phyloP scores from a whole-genome alignment of 1,140 invertebrate genomes.

The Cepaea nemoralis region DNA sequence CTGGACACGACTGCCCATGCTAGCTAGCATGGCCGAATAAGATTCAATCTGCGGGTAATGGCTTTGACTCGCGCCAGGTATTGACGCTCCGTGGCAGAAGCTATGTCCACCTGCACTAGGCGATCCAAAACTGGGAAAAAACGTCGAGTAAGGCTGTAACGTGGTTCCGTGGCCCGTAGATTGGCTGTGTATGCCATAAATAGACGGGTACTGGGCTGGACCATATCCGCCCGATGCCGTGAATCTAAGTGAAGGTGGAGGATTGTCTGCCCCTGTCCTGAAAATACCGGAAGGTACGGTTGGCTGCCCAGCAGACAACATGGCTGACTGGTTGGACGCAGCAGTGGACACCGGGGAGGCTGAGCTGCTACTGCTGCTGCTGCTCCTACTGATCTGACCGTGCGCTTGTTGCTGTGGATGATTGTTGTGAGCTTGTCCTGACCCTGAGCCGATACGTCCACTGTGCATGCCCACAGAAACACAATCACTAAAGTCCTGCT shows the following conservation, averaged over 20 bases:
- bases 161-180: slow-evolving; percentile 41
- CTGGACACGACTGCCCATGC: slow-evolving; percentile 65
- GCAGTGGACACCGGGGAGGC: slow-evolving; percentile 30
- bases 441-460: slow-evolving; percentile 45
- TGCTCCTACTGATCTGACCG: not conserved
- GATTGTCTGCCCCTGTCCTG: slow-evolving; percentile 39
- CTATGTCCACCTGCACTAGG: slow-evolving; percentile 45
- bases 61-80: slow-evolving; percentile 15
- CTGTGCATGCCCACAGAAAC: slow-evolving; percentile 52
- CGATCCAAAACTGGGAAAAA: slow-evolving; percentile 35
- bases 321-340: slow-evolving; percentile 38
- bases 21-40: slow-evolving; percentile 66
- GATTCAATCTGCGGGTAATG: slow-evolving; percentile 66
- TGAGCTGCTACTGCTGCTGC: slow-evolving; percentile 26
- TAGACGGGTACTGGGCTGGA: slow-evolving; percentile 50
- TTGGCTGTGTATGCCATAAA: slow-evolving; percentile 52
- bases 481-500: slow-evolving; percentile 5
- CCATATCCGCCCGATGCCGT: slow-evolving; percentile 33
- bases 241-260: slow-evolving; percentile 22
- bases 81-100: slow-evolving; percentile 32
- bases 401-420: slow-evolving; percentile 31
- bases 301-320: slow-evolving; percentile 54
- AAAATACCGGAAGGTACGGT: slow-evolving; percentile 46
- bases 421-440: slow-evolving; percentile 44
- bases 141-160: slow-evolving; percentile 36